Evolutionary conservation across 2,797 vertebrate species (phyloP).

Genomic region (Cynopterus sphinx): DNA sequence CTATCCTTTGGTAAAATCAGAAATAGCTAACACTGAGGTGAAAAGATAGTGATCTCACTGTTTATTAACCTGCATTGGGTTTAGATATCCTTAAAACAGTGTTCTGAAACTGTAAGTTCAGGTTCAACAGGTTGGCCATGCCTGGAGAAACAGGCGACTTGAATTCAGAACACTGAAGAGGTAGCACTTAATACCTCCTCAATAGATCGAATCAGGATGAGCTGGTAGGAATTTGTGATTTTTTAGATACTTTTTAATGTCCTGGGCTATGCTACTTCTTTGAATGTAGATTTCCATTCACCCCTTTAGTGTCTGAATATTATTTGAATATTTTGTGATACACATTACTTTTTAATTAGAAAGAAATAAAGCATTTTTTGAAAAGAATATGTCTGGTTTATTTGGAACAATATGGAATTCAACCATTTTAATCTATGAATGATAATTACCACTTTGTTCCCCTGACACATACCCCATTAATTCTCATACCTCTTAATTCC

Average conservation of each 20-base stretch:
- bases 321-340: background rate
- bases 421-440: background rate
- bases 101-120: background rate
- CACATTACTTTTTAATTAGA: background rate
- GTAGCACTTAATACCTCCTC: background rate
- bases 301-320: background rate
- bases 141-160: background rate
- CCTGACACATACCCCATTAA: background rate
- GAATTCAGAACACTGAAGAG: background rate
- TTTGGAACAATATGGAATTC: background rate
- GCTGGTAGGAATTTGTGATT: background rate
- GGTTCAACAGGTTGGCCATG: background rate
- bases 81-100: background rate
- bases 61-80: slow-evolving; percentile 46
- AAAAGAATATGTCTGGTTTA: background rate
- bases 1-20: slow-evolving; percentile 64
- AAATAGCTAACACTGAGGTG: background rate
- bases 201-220: background rate
- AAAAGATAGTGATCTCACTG: slow-evolving; percentile 49
- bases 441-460: background rate
- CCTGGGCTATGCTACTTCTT: background rate
- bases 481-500: background rate
- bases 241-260: slow-evolving; percentile 24
- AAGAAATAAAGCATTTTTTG: slow-evolving; percentile 52
- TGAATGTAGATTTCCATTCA: slow-evolving; percentile 1